Evolutionary conservation across 2,797 vertebrate species (phyloP).

Genomic region (Hydrolagus colliei): DNA sequence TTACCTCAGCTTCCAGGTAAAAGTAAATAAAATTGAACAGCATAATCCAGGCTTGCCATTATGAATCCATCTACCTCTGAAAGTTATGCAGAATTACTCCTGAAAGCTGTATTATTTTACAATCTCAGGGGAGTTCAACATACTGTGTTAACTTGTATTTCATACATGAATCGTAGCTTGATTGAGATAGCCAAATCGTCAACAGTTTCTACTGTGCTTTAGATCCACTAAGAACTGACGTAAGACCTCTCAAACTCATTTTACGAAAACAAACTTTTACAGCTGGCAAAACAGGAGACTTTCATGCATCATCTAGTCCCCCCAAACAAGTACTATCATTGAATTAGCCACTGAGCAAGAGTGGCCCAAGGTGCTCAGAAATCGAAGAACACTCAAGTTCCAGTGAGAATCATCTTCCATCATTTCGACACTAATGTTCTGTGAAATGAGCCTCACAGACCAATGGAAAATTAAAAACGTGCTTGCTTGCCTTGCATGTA

Average conservation of each 20-base stretch:
- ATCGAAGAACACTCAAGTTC: no score
- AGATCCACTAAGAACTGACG: not conserved
- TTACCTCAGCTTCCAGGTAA: no score
- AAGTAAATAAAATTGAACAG: no score
- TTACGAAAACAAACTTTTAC: not conserved
- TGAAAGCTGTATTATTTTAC: no score
- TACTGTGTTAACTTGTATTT: no score
- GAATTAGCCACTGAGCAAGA: not conserved
- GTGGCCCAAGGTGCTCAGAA: not conserved
- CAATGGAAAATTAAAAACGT: not conserved
- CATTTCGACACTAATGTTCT: not conserved
- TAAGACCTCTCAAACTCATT: not conserved
- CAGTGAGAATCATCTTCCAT: not conserved
- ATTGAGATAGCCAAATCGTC: no score
- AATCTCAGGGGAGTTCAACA: no score
- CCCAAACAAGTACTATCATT: not conserved
- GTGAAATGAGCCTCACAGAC: not conserved
- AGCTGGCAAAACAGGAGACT: not conserved
- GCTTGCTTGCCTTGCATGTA: not conserved
- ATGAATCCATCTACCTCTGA: no score
- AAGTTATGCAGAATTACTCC: no score
- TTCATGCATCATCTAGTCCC: not conserved
- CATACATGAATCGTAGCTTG: no score
- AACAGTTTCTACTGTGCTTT: not conserved
- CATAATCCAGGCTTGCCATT: no score